Conservation (phyloP, 2,797 vertebrate species). For the Siniperca scherzeri region DNA sequence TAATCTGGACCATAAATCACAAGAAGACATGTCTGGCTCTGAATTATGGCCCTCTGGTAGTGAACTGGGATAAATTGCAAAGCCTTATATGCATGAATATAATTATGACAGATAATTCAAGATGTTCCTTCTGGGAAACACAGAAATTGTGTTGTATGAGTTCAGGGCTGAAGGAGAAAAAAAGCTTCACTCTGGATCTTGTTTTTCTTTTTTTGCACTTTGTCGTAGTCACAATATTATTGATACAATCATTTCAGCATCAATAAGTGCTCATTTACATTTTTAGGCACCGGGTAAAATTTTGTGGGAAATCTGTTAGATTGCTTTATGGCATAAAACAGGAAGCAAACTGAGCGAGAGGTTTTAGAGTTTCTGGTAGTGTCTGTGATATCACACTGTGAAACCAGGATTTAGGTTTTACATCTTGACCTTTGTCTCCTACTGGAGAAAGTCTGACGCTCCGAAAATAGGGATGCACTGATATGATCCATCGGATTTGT, state of each 20-base stretch:
- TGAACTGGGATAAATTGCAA: constrained; percentile 46
- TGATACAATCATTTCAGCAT: not conserved
- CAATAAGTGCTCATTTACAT: not conserved
- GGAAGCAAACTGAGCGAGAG: no score
- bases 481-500: no score
- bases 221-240: not conserved
- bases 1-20: constrained; percentile 68
- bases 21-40: constrained; percentile 42
- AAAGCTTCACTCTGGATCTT: not conserved
- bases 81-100: constrained; percentile 51
- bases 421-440: no score
- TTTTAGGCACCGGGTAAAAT: not conserved
- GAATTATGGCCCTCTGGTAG: constrained; percentile 44
- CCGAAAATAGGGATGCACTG: no score
- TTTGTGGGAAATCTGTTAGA: no score
- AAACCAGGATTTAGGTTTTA: no score
- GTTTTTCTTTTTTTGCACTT: not conserved
- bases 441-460: no score
- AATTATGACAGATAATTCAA: constrained; percentile 66
- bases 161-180: not conserved
- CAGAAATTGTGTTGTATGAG: constrained; percentile 17
- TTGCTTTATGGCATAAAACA: no score
- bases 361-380: not conserved
- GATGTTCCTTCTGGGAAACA: constrained; percentile 46
- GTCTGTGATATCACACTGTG: not conserved